phyloP scores from a whole-genome alignment of 2,113 vertebrate species.

The Pterocles gutturalis region DNA sequence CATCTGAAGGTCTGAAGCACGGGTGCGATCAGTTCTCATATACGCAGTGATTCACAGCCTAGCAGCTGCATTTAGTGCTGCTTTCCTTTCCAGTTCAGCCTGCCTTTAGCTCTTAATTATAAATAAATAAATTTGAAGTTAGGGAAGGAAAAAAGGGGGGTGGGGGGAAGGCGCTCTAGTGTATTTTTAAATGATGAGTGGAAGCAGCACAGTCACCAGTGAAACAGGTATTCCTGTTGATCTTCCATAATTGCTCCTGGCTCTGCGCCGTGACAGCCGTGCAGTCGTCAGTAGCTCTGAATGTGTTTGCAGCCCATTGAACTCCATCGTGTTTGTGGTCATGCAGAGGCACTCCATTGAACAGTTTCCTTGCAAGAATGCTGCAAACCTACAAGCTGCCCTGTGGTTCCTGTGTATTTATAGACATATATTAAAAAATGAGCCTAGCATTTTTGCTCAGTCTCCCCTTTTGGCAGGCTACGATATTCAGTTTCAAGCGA shows the following conservation, averaged over 20 bases:
- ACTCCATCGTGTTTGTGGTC: background rate
- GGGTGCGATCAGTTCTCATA: background rate
- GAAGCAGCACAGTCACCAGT: conserved; percentile 12
- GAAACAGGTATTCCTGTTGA: background rate
- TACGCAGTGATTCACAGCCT: background rate
- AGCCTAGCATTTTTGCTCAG: background rate
- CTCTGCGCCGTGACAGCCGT: background rate
- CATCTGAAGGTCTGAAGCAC: background rate
- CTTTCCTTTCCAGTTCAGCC: background rate
- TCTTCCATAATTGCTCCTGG: background rate
- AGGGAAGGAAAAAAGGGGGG: background rate
- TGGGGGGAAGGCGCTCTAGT: background rate
- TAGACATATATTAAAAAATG: background rate
- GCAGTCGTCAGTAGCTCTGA: background rate
- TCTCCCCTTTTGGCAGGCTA: background rate
- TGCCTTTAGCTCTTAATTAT: background rate
- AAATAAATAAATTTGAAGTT: background rate
- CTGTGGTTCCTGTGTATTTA: conserved; percentile 18
- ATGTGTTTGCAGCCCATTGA: background rate
- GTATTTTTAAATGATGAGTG: background rate
- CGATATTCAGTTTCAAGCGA: background rate
- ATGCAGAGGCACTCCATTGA: background rate
- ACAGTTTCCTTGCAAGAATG: background rate
- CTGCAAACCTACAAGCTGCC: conserved; percentile 10
- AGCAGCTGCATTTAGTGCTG: background rate